Evolutionary conservation across 2,113 vertebrate species (phyloP), one percentile per base, ranked within the genome.

Genomic region (Corythoichthys haematopterus): DNA sequence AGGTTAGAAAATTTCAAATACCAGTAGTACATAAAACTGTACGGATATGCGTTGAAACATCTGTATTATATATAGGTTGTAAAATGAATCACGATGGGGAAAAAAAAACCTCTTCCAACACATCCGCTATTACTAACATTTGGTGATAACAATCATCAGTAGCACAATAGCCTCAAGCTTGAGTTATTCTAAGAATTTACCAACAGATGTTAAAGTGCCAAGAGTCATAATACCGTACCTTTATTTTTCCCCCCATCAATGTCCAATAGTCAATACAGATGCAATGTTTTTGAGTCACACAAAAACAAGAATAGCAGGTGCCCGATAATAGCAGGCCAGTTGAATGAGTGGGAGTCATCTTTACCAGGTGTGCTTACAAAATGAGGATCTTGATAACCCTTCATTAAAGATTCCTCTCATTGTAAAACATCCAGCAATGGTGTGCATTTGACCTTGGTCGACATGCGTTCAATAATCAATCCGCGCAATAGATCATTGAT

Each of bases 331-430:
- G 81, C 81, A 87, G 82, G 70, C 59, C 79, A 79, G 55, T 76
- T 20, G 64, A 74, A 72, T 28, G 59, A 68, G 69, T 69, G 14
- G 85, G 84, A 74, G 83, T 57, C 14, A 65, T 63, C 59, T 69
- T 14, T 72, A 85, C 91, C 92, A 92, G 92, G 90, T 93, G 92
- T 91, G 80, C 86, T 57, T 82, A 85, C 68, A 57, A 79, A 83
- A 82, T 64, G 67, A 12, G 33, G 57, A 57, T 68, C 75, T 69
- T 67, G 82, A 87, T 88, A 92, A 89, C 90, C 88, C 40, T 71
- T 92, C 80, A 93, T 93, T 92, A 92, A 87, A 88, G 71, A 85
- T 91, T 86, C 80, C 79, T 74, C 82, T 79, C 69, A 64, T 59
- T 61, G 20, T 65, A 71, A 28, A 68, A 75, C 86, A 88, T 80